Percentiles rank a stretch among this genome's conserved stretches.
These are phyloP conservation scores for Periophthalmodon schlosseri DNA, from an alignment of 2,113 vertebrate genomes.

Conservation along the genomic window DNA sequence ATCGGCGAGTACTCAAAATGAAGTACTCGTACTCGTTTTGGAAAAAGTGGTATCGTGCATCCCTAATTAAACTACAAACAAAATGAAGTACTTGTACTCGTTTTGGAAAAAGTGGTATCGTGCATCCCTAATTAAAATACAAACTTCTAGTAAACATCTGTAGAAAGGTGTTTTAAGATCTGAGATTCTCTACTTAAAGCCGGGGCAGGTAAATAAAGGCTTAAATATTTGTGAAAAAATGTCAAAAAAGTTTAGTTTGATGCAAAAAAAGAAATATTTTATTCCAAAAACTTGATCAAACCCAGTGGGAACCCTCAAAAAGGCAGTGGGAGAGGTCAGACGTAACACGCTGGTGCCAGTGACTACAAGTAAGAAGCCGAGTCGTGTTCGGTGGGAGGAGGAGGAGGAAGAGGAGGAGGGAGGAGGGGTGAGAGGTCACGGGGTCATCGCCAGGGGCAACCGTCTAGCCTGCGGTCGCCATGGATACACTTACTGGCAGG, in stretches of 20 bases:
- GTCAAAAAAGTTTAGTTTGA: not conserved
- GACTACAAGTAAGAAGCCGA: conserved; percentile 53
- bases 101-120: no score
- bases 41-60: no score
- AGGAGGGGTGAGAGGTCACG: conserved; percentile 1
- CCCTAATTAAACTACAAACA: no score
- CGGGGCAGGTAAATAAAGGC: not conserved
- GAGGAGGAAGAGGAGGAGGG: not conserved
- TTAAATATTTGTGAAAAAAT: not conserved
- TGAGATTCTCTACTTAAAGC: not conserved
- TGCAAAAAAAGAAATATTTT: not conserved
- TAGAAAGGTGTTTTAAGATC: not conserved
- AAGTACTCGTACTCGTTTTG: no score
- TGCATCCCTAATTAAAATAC: no score
- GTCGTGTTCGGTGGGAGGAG: conserved; percentile 12
- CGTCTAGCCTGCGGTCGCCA: conserved; percentile 59
- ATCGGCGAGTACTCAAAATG: no score
- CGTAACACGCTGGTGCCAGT: conserved; percentile 53
- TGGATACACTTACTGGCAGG: conserved; percentile 78
- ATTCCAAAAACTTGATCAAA: conserved; percentile 24
- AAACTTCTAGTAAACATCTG: no score
- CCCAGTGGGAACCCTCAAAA: conserved; percentile 68
- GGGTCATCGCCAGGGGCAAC: conserved; percentile 71
- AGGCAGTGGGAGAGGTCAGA: conserved; percentile 53
- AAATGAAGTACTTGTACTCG: no score